Percentiles rank a stretch among this genome's conserved stretches.
These are phyloP conservation scores for Cataglyphis rosenhaueri DNA, from an alignment of 2,888 invertebrate species.

Conservation along the genomic window DNA sequence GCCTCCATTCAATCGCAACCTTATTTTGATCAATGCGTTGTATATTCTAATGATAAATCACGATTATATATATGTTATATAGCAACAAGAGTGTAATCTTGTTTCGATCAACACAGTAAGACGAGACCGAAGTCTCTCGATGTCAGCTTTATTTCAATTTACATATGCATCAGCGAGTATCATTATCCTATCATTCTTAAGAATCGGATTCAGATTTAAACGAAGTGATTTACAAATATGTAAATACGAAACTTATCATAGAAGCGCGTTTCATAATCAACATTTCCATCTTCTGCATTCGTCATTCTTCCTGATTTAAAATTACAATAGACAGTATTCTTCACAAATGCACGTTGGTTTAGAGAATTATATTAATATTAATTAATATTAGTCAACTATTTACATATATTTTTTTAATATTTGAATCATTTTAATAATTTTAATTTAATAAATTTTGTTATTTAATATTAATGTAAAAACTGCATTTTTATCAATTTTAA, in stretches of 20 bases:
- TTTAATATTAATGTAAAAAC: background rate
- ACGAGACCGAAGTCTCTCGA: slow-evolving; percentile 39
- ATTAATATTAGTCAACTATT: background rate
- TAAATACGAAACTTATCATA: slow-evolving; percentile 63
- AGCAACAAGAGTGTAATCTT: slow-evolving; percentile 30
- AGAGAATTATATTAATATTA: background rate
- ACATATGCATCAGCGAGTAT: slow-evolving; percentile 71
- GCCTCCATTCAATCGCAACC: background rate
- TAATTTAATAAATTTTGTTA: background rate
- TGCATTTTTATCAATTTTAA: background rate
- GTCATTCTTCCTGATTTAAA: slow-evolving; percentile 29
- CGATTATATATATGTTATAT: slow-evolving; percentile 23
- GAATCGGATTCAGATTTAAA: slow-evolving; percentile 68
- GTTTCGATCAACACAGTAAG: slow-evolving; percentile 46
- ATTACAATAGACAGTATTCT: slow-evolving; percentile 25
- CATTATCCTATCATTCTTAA: slow-evolving; percentile 71
- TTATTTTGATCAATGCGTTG: slow-evolving; percentile 18
- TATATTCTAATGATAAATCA: slow-evolving; percentile 6
- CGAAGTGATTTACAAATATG: slow-evolving; percentile 69
- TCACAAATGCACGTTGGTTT: background rate
- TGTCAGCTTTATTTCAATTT: slow-evolving; percentile 69
- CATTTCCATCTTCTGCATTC: slow-evolving; percentile 51
- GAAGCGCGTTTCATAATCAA: slow-evolving; percentile 42
- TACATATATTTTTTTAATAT: background rate
- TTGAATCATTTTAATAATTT: background rate